A percentile compares a stretch with the other conserved stretches of the same genome.
These are phyloP conservation scores for Stenurella melanura DNA, from an alignment of 2,888 invertebrate genomes.

Conservation along the genomic window DNA sequence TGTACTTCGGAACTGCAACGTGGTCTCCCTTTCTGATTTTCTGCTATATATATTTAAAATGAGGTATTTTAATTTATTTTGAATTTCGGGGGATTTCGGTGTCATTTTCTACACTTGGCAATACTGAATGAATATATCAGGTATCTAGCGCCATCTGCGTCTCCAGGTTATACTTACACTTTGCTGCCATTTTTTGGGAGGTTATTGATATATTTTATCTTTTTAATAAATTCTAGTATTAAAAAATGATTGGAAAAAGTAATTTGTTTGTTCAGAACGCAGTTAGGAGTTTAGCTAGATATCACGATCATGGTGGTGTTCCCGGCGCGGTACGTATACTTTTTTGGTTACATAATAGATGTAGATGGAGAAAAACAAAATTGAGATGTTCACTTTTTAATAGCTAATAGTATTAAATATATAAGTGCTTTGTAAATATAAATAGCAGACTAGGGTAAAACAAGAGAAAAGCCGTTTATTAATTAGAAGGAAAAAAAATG, in stretches of 20 bases:
- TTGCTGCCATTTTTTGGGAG: neutral
- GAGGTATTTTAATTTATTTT: constrained; percentile 30
- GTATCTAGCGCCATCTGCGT: neutral
- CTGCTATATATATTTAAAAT: constrained; percentile 79
- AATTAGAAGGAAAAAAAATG: no score
- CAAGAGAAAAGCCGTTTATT: no score
- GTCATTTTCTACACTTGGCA: constrained; percentile 3
- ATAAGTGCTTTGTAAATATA: no score
- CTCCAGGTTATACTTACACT: neutral
- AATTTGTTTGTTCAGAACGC: constrained; percentile 67
- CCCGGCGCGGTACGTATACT: constrained; percentile 74
- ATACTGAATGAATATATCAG: neutral
- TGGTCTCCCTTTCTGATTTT: constrained; percentile 83
- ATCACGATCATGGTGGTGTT: constrained; percentile 73
- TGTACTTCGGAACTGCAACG: constrained; percentile 83
- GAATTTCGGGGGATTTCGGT: neutral
- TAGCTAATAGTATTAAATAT: no score
- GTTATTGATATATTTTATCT: neutral
- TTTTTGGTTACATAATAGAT: constrained; percentile 78
- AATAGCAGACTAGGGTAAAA: no score
- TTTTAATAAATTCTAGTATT: constrained; percentile 28
- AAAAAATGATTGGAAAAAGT: constrained; percentile 66
- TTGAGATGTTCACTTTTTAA: no score
- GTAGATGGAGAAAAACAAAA: no score
- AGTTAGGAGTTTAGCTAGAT: constrained; percentile 65